A percentile compares a stretch with the other conserved stretches of the same genome.
Conservation (phyloP, 2,113 vertebrate genomes). For the Macrotis lagotis region DNA sequence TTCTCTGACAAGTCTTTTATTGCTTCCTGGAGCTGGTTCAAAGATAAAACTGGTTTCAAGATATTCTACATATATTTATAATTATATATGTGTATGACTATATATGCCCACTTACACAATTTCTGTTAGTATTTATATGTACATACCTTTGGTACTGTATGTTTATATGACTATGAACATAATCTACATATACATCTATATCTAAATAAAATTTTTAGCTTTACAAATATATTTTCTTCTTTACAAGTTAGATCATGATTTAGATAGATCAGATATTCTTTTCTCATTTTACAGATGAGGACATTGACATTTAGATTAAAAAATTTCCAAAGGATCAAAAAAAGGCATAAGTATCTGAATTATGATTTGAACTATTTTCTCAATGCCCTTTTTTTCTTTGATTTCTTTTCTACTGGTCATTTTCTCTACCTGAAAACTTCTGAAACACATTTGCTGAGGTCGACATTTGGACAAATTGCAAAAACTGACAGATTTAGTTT, state of each 20-base stretch:
- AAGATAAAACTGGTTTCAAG: conserved; percentile 43
- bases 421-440: not conserved
- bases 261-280: not conserved
- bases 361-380: not conserved
- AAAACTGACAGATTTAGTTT: not conserved
- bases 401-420: not conserved
- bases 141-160: too few relatives aligned
- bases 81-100: not conserved
- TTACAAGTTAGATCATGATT: not conserved
- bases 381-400: not conserved
- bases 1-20: conserved; percentile 18
- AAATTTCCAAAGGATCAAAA: not conserved
- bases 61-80: not conserved
- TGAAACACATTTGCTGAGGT: not conserved
- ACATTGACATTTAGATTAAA: not conserved
- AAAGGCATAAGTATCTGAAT: not conserved
- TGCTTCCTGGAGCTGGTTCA: conserved; percentile 27
- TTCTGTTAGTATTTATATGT: not conserved
- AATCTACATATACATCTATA: not conserved
- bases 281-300: not conserved
- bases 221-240: not conserved
- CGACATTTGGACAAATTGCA: not conserved
- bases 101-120: not conserved
- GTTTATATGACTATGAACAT: too few relatives aligned
- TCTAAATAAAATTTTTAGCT: not conserved